Base-by-base conservation (phyloP, 2,888 invertebrate genomes). In the Patella depressa region DNA sequence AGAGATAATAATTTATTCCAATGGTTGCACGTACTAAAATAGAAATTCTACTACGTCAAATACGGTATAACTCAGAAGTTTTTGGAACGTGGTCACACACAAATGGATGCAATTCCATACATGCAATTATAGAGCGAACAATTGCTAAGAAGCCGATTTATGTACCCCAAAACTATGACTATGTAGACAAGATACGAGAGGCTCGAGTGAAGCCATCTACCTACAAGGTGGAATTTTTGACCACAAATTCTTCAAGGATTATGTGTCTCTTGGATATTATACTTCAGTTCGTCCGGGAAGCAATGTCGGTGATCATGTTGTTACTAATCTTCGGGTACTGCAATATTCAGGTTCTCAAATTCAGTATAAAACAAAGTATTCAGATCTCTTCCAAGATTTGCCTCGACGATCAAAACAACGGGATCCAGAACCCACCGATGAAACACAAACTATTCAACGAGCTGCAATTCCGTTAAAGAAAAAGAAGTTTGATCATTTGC, bases 1-100 rank as follows among this genome's bases (percentile, higher is more conserved):
- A 29, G 74, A 79, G 45, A 53, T 78, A n/a, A 72, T 79, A 24
- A 73, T 82, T 14, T 82, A 71, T 74, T 72, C 76, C 24, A 78
- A 80, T 70, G 79, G 82, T 3, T 82, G 80, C 57, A 74, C 34
- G 14, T 54, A 57, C 29, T 65, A 74, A 15, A 74, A 74, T 45
- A 55, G 75, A 71, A 55, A 75, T 71, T 15, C 45, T n/a, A 54
- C 15, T 53, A 54, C 71, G 17, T 29, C 65, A 15, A 15, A 72
- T 65, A 19, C 65, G 65, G 65, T 11, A 65, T 65, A 53, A 73
- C 65, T 3, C 73, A 77, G 24, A 77, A 77, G 17, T 73, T 24
- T 29, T 45, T 77, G 0, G 73, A 77, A 34, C 59, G 72, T n/a
- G 73, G 76, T 7, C 76, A 77, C n/a, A 77, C 76, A 15, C 76